Evolutionary conservation across 2,797 vertebrate species (phyloP), one percentile per base, ranked within the genome.

Genomic region (Halcyon badia): DNA sequence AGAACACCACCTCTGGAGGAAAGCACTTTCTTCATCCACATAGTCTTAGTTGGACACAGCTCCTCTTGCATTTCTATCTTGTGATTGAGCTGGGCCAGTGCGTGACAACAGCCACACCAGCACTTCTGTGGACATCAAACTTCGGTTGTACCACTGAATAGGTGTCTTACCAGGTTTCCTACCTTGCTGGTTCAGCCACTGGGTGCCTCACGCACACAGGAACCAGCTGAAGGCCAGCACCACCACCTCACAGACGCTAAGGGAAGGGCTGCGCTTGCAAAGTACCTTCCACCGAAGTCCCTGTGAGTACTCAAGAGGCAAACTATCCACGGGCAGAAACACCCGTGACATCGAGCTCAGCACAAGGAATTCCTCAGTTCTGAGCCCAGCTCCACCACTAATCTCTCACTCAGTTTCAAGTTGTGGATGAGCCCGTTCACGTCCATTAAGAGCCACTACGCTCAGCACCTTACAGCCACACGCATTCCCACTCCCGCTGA

Each of bases 401-500:
- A 51, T n/a, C 44, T 49, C 10, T 17, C 5, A 16, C 14, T 73
- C 17, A 31, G 16, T 39, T 56, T 39, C 62, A 61, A 80, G 56
- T 39, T 56, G 60, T 1, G 0, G 37, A 54, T 8, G 24, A 68
- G 37, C 31, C 37, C 33, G 19, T 54, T 61, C 28, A 62, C 49
- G 70, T 35, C 39, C 37, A 26, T 17, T 33, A 33, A 48, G 9
- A 77, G 49, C 20, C 42, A 14, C 31, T 6, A 6, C 4, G 26
- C 51, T 69, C 51, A 42, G 51, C 31, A 64, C 70, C 41, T 80
- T 28, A 21, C 42, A 52, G 51, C 21, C 52, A 46, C 31, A 48
- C 51, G 33, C 22, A 14, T 35, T 14, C 1, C 0, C 56, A 64
- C 56, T 31, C 21, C 1, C 1, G 31, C 21, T 58, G 48, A 73